Conservation (phyloP, 2,888 invertebrate genomes). For the Sesia apiformis region DNA sequence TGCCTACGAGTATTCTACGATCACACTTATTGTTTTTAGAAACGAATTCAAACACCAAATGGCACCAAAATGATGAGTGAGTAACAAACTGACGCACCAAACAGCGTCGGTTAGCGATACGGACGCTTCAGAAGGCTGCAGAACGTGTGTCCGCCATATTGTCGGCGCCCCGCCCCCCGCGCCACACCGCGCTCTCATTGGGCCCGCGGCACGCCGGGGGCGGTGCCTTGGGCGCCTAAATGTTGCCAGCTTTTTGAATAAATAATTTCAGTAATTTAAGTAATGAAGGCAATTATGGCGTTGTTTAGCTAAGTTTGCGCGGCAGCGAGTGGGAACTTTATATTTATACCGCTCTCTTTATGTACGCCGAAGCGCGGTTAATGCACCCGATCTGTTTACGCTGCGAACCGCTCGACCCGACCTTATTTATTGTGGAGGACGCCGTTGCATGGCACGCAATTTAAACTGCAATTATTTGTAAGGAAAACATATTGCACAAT, state of each 20-base stretch:
- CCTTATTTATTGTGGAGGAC: slow-evolving; percentile 67
- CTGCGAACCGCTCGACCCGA: slow-evolving; percentile 40
- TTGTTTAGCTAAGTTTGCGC: slow-evolving; percentile 75
- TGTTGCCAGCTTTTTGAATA: slow-evolving; percentile 76
- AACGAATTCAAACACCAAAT: background rate
- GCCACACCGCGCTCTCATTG: slow-evolving; percentile 36
- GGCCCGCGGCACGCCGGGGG: slow-evolving; percentile 27
- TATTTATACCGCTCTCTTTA: slow-evolving; percentile 73
- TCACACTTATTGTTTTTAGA: too few species aligned
- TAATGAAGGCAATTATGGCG: slow-evolving; percentile 76
- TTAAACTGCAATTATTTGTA: slow-evolving; percentile 71
- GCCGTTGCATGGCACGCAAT: slow-evolving; percentile 58
- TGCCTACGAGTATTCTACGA: background rate
- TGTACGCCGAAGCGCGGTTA: slow-evolving; percentile 73
- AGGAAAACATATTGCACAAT: slow-evolving; percentile 61
- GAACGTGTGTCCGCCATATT: slow-evolving; percentile 58
- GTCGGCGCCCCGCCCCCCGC: slow-evolving; percentile 50
- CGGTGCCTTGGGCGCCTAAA: slow-evolving; percentile 49
- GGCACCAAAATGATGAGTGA: slow-evolving; percentile 10
- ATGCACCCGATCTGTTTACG: slow-evolving; percentile 73
- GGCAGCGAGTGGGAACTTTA: slow-evolving; percentile 71
- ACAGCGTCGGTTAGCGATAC: slow-evolving; percentile 19
- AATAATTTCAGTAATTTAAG: slow-evolving; percentile 76
- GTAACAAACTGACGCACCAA: slow-evolving; percentile 24
- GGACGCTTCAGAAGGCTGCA: slow-evolving; percentile 24